A percentile compares a stretch with the other conserved stretches of the same genome.
Evolutionary conservation across 2,888 invertebrate genomes (phyloP).

Genomic region (Melanostoma scalare): DNA sequence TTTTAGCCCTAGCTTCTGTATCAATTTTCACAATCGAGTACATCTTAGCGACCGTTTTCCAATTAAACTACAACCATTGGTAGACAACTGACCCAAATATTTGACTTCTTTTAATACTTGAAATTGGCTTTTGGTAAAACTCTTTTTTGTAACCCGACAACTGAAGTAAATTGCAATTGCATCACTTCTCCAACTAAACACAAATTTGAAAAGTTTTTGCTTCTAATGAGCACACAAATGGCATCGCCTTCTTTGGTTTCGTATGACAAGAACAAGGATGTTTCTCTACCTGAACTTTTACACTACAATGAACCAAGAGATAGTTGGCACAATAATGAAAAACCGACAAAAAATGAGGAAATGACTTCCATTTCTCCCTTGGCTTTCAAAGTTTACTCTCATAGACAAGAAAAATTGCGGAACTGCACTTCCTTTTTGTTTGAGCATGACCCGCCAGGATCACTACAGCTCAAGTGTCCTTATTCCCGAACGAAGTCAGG

Average conservation of each 20-base stretch:
- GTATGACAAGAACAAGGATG: neutral
- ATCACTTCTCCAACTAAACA: neutral
- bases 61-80: too few relatives aligned
- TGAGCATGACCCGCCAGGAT: neutral
- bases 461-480: conserved; percentile 13
- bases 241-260: neutral
- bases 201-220: conserved; percentile 1
- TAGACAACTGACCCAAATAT: too few relatives aligned
- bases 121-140: too few relatives aligned
- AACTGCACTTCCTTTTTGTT: conserved; percentile 25
- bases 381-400: conserved; percentile 17
- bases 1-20: too few relatives aligned
- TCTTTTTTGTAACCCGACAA: too few relatives aligned
- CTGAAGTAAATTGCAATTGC: neutral
- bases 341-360: conserved; percentile 3
- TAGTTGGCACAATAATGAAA: conserved; percentile 13
- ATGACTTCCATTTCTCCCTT: conserved; percentile 13
- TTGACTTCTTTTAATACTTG: too few relatives aligned
- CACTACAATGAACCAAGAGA: neutral
- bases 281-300: conserved; percentile 12
- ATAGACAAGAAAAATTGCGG: conserved; percentile 1
- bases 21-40: too few relatives aligned
- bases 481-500: neutral
- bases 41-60: too few relatives aligned
- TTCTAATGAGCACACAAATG: conserved; percentile 34